Evolutionary conservation across 1,140 invertebrate species (phyloP).

Genomic region (Phenacoccus solenopsis): DNA sequence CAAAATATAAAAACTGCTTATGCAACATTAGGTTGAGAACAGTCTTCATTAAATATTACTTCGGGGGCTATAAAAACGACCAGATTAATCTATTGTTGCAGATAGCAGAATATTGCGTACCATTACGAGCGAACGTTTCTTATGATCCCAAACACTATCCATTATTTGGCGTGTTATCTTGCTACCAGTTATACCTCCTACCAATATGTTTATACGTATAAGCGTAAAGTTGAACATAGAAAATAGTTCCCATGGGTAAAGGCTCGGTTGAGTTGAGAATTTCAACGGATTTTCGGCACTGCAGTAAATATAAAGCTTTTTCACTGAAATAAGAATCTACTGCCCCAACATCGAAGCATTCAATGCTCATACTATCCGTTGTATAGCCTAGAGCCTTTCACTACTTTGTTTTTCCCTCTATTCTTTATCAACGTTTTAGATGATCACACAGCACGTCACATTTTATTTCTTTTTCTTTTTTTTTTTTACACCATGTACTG

Average conservation of each 20-base stretch:
- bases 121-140: not conserved
- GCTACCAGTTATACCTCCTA: conserved; percentile 5
- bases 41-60: conserved; percentile 4
- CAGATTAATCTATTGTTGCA: conserved; percentile 2
- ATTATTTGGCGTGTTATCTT: conserved; percentile 6
- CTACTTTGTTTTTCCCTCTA: not conserved
- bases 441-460: no score
- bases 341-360: not conserved
- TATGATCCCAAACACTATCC: conserved; percentile 11
- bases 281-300: conserved; percentile 12
- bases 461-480: no score
- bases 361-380: no score
- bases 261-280: not conserved
- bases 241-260: conserved; percentile 14
- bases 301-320: conserved; percentile 11
- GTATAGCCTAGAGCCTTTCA: not conserved
- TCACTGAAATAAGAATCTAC: not conserved
- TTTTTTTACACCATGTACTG: no score
- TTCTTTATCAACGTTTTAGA: no score
- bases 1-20: conserved; percentile 13
- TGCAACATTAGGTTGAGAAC: not conserved
- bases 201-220: conserved; percentile 8
- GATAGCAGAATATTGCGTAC: conserved; percentile 12
- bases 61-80: conserved; percentile 6
- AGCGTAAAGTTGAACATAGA: not conserved